A percentile compares a stretch with the other conserved stretches of the same genome.
Conservation (phyloP, 2,888 invertebrate species). For the Prosapia bicincta region DNA sequence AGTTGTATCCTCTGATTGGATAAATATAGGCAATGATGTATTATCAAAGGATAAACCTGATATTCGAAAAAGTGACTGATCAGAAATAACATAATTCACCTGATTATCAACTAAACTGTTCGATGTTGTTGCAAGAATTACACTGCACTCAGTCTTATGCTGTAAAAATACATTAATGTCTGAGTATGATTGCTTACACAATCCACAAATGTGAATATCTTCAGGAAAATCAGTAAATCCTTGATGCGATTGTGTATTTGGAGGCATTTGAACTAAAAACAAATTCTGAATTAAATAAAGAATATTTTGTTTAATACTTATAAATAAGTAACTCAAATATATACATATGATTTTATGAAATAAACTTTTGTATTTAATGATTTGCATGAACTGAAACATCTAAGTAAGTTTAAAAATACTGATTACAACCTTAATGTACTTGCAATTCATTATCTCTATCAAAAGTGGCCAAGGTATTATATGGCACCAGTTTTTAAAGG, state of each 20-base stretch:
- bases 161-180: conserved; percentile 17
- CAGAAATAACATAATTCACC: conserved; percentile 4
- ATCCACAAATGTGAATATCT: conserved; percentile 26
- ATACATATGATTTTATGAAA: too few species aligned
- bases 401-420: too few species aligned
- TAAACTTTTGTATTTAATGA: too few species aligned
- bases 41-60: background rate
- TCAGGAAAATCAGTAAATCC: background rate
- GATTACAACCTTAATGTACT: too few species aligned
- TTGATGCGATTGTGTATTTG: background rate
- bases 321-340: too few species aligned
- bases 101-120: background rate
- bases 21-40: background rate
- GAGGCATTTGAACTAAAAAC: background rate
- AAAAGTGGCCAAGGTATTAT: too few species aligned
- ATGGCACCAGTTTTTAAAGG: too few species aligned
- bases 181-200: conserved; percentile 15
- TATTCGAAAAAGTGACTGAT: background rate
- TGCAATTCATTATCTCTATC: too few species aligned
- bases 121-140: background rate
- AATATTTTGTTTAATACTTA: too few species aligned
- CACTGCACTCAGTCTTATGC: conserved; percentile 20
- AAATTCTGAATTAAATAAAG: too few species aligned
- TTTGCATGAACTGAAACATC: too few species aligned
- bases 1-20: background rate